Percentiles rank a stretch among this genome's conserved stretches.
Evolutionary conservation across 2,797 vertebrate species (phyloP).

Genomic region (Luscinia megarhynchos): DNA sequence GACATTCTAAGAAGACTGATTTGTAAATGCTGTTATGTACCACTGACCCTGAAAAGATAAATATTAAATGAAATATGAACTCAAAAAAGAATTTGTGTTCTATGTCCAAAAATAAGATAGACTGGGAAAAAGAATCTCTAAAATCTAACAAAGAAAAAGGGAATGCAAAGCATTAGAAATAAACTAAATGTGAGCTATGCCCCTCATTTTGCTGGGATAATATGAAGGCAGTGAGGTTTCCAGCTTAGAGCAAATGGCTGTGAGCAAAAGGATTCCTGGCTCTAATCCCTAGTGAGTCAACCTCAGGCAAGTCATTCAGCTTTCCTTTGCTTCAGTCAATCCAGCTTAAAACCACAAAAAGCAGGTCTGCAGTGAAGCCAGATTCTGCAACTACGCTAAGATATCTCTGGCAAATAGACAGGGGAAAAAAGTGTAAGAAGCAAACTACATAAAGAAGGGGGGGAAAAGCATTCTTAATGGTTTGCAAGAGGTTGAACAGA

Average conservation of each 20-base stretch:
- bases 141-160: neutral
- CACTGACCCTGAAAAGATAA: neutral
- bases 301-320: neutral
- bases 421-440: neutral
- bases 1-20: neutral
- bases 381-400: neutral
- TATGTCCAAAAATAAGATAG: neutral
- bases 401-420: constrained; percentile 39
- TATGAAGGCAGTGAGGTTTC: neutral
- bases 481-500: constrained; percentile 21
- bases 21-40: neutral
- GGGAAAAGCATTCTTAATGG: neutral
- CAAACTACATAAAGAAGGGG: neutral
- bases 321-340: constrained; percentile 28
- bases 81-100: neutral
- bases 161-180: neutral
- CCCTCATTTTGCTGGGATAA: neutral
- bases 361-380: constrained; percentile 4
- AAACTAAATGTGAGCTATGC: neutral
- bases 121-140: neutral
- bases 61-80: neutral
- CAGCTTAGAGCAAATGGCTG: neutral
- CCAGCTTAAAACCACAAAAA: constrained; percentile 48
- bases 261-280: neutral
- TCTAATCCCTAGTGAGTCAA: constrained; percentile 37